These are phyloP conservation scores for Drosophila emarginata DNA, from an alignment of 2,888 invertebrate species.

Conservation along the genomic window DNA sequence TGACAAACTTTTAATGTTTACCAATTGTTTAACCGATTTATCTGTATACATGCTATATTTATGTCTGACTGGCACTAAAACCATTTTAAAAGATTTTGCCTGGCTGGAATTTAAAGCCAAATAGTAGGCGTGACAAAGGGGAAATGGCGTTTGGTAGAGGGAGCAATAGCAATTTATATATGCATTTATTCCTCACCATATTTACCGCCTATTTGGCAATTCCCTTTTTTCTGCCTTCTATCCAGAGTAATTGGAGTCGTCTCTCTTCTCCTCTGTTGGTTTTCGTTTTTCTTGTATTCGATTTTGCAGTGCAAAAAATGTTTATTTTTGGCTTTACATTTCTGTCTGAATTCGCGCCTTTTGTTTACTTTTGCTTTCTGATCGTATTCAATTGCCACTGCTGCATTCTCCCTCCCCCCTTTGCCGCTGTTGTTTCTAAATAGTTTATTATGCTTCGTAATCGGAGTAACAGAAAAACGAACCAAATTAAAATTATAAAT, in stretches of 20 bases:
- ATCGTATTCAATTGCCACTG: slow-evolving; percentile 33
- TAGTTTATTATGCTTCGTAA: slow-evolving; percentile 34
- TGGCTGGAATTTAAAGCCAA: slow-evolving; percentile 32
- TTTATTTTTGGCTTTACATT: slow-evolving; percentile 61
- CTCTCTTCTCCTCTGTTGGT: not conserved
- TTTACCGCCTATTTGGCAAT: slow-evolving; percentile 49
- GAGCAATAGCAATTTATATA: not conserved
- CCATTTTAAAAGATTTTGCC: slow-evolving; percentile 2
- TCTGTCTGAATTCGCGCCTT: slow-evolving; percentile 20
- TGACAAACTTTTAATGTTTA: not conserved
- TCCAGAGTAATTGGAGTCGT: slow-evolving; percentile 53
- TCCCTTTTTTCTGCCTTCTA: slow-evolving; percentile 27
- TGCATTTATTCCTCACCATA: not conserved
- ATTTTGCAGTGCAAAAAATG: slow-evolving; percentile 41
- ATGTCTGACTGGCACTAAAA: not conserved
- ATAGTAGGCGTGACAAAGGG: not conserved
- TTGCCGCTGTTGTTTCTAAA: slow-evolving; percentile 13
- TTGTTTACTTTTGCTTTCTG: slow-evolving; percentile 63
- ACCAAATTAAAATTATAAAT: slow-evolving; percentile 20
- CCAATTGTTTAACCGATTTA: not conserved
- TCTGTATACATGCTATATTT: not conserved
- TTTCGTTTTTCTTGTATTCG: slow-evolving; percentile 21
- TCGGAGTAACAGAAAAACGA: slow-evolving; percentile 32
- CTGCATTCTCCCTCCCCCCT: slow-evolving; percentile 14
- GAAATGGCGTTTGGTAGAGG: not conserved